A percentile compares a stretch with the other conserved stretches of the same genome.
These are phyloP conservation scores for Scopus umbretta DNA, from an alignment of 2,113 vertebrate genomes.

Conservation along the genomic window DNA sequence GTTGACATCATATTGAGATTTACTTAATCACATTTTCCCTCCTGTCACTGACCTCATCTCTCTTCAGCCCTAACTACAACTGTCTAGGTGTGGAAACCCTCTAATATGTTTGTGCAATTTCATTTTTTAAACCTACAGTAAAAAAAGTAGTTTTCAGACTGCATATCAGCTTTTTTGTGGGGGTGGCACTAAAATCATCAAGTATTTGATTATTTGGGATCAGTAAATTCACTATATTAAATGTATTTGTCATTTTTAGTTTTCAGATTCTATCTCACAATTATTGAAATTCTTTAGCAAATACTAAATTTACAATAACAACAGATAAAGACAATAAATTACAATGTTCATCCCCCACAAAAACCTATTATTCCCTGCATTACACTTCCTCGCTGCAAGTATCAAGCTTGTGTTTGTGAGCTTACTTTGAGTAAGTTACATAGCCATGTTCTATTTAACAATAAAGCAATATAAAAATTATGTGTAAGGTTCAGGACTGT, in stretches of 20 bases:
- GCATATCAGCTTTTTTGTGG: neutral
- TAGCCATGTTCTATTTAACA: neutral
- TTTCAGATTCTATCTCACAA: neutral
- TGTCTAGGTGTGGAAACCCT: neutral
- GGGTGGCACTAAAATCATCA: neutral
- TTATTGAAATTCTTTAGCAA: neutral
- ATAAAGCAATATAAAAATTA: neutral
- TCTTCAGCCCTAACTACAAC: neutral
- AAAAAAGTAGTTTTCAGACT: neutral
- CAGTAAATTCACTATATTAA: neutral
- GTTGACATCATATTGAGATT: neutral
- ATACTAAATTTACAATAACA: neutral
- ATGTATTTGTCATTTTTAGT: neutral
- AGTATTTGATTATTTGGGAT: neutral
- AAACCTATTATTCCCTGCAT: neutral
- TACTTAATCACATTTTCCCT: constrained; percentile 40
- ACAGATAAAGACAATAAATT: neutral
- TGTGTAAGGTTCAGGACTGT: neutral
- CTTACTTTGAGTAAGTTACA: neutral
- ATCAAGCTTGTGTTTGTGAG: neutral
- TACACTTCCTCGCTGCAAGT: neutral
- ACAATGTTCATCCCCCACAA: neutral
- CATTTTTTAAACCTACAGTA: neutral
- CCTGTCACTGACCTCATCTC: constrained; percentile 27
- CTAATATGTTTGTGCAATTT: neutral